These are phyloP conservation scores for Gryllus longicercus DNA, from an alignment of 2,888 invertebrate genomes.

Conservation along the genomic window DNA sequence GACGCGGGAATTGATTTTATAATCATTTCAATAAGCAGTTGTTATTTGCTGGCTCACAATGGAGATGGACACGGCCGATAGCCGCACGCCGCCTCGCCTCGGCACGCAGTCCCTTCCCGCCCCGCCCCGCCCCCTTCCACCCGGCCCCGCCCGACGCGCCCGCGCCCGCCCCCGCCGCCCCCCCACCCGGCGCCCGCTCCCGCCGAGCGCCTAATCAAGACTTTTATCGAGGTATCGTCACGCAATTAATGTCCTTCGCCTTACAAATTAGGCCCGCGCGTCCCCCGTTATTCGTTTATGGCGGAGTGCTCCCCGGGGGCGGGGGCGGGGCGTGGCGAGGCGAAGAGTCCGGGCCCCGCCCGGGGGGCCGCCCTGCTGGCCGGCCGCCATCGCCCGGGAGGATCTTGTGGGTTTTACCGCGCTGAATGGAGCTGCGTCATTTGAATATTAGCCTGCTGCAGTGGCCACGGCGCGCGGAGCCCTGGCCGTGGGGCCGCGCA, in stretches of 20 bases:
- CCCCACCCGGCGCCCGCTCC: background rate
- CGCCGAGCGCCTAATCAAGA: background rate
- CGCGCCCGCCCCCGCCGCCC: background rate
- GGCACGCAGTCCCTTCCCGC: background rate
- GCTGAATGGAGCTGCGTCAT: constrained; percentile 1
- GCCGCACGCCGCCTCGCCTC: constrained; percentile 12
- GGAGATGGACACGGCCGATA: constrained; percentile 47
- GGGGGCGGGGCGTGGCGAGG: background rate
- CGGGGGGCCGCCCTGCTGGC: background rate
- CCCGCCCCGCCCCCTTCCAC: background rate
- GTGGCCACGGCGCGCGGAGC: background rate
- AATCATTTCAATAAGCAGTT: constrained; percentile 52
- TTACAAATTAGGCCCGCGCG: constrained; percentile 8
- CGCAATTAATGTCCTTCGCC: constrained; percentile 17
- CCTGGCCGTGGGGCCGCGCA: too few species aligned
- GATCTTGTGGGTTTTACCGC: constrained; percentile 2
- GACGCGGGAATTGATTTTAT: constrained; percentile 49
- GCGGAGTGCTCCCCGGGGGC: background rate
- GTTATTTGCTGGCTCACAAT: constrained; percentile 51
- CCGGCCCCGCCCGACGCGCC: background rate
- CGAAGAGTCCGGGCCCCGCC: background rate
- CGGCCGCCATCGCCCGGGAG: background rate
- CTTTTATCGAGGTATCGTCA: constrained; percentile 7
- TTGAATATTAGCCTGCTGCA: background rate
- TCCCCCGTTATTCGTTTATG: background rate